These are phyloP conservation scores for Ibidorhyncha struthersii DNA, from an alignment of 2,113 vertebrate species.

Conservation along the genomic window DNA sequence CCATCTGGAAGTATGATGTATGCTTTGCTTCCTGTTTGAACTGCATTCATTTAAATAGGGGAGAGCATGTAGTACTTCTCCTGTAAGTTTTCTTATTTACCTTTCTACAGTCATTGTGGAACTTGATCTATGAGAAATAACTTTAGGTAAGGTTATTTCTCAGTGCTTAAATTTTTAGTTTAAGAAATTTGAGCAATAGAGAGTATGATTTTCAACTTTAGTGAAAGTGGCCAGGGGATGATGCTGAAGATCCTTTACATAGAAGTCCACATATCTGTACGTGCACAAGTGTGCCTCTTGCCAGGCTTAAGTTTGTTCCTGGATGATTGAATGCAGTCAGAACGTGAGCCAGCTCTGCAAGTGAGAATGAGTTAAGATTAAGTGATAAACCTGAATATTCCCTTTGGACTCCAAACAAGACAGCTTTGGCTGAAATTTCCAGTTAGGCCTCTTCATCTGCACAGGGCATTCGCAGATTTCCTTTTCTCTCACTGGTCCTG, in stretches of 20 bases:
- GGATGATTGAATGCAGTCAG: not conserved
- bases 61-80: not conserved
- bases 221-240: not conserved
- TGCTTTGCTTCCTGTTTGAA: not conserved
- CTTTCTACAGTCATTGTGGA: not conserved
- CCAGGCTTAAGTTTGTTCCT: not conserved
- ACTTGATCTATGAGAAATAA: not conserved
- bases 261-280: fast-evolving
- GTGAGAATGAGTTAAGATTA: not conserved
- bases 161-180: not conserved
- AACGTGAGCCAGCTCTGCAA: not conserved
- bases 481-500: not conserved
- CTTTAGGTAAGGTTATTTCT: not conserved
- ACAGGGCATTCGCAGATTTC: not conserved
- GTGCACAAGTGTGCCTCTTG: not conserved
- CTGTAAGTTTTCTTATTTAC: not conserved
- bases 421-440: not conserved
- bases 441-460: not conserved
- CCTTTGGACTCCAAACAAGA: not conserved
- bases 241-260: not conserved
- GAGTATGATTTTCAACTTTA: not conserved
- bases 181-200: not conserved
- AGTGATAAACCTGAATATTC: not conserved
- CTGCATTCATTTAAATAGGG: not conserved
- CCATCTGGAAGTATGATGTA: fast-evolving